phyloP scores from a whole-genome alignment of 1,140 invertebrate genomes.

The Drosophila pectinifera region DNA sequence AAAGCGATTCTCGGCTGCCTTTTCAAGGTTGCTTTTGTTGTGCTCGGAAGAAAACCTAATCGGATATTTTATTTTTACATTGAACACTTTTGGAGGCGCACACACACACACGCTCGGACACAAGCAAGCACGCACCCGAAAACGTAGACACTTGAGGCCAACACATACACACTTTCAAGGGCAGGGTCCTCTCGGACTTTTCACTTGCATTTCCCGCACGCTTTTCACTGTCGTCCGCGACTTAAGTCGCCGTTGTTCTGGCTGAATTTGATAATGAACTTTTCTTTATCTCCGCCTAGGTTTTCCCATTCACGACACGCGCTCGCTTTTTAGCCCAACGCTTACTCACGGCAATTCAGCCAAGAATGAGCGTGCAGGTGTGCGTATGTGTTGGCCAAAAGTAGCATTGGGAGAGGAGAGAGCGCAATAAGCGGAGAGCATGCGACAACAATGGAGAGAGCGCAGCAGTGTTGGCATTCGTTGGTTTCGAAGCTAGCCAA shows the following conservation, averaged over 20 bases:
- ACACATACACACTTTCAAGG: slow-evolving; percentile 68
- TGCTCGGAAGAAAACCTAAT: slow-evolving; percentile 48
- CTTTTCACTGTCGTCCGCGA: slow-evolving; percentile 12
- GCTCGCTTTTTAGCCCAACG: slow-evolving; percentile 54
- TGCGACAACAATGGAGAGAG: slow-evolving; percentile 23
- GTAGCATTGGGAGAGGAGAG: slow-evolving; percentile 53
- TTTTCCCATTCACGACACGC: slow-evolving; percentile 55
- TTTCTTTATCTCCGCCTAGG: slow-evolving; percentile 56
- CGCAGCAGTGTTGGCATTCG: slow-evolving; percentile 5
- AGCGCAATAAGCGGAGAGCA: slow-evolving; percentile 21
- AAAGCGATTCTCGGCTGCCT: slow-evolving; percentile 55
- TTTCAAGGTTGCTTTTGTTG: slow-evolving; percentile 80
- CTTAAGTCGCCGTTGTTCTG: slow-evolving; percentile 22
- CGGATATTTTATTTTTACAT: slow-evolving; percentile 77
- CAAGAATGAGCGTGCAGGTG: slow-evolving; percentile 63
- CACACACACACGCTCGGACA: slow-evolving; percentile 15
- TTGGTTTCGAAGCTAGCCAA: neutral
- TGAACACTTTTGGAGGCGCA: slow-evolving; percentile 74
- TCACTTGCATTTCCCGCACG: slow-evolving; percentile 62
- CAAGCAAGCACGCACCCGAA: slow-evolving; percentile 12
- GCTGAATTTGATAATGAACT: slow-evolving; percentile 70
- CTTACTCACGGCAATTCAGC: slow-evolving; percentile 70
- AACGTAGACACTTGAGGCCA: slow-evolving; percentile 29
- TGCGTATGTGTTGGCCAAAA: slow-evolving; percentile 71
- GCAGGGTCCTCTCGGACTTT: slow-evolving; percentile 64